Percentiles rank a stretch among this genome's conserved stretches.
These are phyloP conservation scores for Nesidiocoris tenuis DNA, from an alignment of 2,888 invertebrate species.

Conservation along the genomic window DNA sequence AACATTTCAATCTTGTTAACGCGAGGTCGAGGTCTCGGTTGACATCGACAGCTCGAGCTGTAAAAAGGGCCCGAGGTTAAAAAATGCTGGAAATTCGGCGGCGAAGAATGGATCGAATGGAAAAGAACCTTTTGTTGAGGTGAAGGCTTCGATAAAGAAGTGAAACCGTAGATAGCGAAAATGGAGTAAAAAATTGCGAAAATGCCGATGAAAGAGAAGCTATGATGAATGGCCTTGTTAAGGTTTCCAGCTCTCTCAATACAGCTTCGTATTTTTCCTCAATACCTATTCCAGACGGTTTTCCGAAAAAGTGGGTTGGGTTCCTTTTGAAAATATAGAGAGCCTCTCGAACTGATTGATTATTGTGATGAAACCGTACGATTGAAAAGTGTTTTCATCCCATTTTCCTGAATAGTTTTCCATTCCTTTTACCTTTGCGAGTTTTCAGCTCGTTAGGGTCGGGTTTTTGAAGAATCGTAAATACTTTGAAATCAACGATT, in stretches of 20 bases:
- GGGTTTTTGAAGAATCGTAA: no score
- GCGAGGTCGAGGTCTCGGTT: background rate
- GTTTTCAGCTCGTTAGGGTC: no score
- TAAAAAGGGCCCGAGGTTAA: background rate
- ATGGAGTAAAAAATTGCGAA: background rate
- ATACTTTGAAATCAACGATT: no score
- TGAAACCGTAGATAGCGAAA: background rate
- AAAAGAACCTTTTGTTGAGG: background rate
- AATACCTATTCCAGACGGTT: background rate
- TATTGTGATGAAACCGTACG: background rate
- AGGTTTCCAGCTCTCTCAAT: background rate
- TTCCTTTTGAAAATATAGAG: background rate
- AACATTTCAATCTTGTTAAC: background rate
- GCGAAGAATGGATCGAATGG: background rate
- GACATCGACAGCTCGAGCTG: background rate
- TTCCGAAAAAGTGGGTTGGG: background rate
- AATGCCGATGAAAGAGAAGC: background rate
- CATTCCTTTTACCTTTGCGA: no score
- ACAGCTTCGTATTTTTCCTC: background rate
- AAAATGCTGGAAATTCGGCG: background rate
- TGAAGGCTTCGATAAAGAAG: background rate
- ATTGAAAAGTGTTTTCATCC: background rate
- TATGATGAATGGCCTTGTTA: background rate
- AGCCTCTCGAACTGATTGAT: background rate
- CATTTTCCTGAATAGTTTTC: no score